A percentile compares a stretch with the other conserved stretches of the same genome.
These are phyloP conservation scores for Malthinus flaveolus DNA, from an alignment of 2,888 invertebrate species.

Conservation along the genomic window DNA sequence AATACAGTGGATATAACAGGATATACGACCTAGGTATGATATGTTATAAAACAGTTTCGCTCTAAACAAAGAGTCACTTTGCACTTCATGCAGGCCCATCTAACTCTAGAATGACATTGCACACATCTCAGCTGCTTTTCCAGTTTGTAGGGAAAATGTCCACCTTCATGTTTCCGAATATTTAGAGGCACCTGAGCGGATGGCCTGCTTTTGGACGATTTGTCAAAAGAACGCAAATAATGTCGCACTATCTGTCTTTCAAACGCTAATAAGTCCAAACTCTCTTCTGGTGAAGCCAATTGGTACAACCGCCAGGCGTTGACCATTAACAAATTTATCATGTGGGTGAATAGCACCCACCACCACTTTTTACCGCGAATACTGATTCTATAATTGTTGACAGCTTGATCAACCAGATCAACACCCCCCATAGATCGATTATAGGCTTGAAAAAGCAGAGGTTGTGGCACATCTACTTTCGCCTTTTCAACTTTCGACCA, in stretches of 20 bases:
- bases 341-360: slow-evolving; percentile 18
- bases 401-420: slow-evolving; percentile 14
- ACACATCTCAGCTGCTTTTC: not conserved
- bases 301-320: slow-evolving; percentile 14
- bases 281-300: not conserved
- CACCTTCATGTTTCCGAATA: no score
- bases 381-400: slow-evolving; percentile 14
- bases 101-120: not conserved
- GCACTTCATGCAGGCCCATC: not conserved
- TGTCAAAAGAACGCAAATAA: no score
- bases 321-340: slow-evolving; percentile 6
- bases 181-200: no score
- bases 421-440: slow-evolving; percentile 22
- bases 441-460: slow-evolving; percentile 8
- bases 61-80: not conserved
- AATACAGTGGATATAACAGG: not conserved
- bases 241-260: no score
- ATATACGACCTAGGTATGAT: not conserved
- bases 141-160: not conserved
- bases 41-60: not conserved
- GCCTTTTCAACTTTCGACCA: slow-evolving; percentile 8
- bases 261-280: no score
- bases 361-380: slow-evolving; percentile 23
- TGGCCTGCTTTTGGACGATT: no score
- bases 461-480: slow-evolving; percentile 6